Conservation (phyloP, 2,888 invertebrate genomes). For the Chaetogeoica ovagalla region DNA sequence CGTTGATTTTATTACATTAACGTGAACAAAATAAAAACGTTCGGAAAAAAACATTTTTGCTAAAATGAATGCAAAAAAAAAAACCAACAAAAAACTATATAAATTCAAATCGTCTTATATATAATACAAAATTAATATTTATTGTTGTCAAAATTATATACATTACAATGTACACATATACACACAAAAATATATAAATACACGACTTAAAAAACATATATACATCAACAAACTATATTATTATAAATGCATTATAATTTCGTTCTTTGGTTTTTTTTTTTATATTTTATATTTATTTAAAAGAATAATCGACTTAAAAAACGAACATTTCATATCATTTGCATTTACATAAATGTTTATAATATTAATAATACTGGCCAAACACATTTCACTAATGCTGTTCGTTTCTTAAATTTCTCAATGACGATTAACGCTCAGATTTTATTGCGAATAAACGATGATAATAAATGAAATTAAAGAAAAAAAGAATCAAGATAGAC, state of each 20-base stretch:
- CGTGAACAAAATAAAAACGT: conserved; percentile 4
- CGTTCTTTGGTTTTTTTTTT: background rate
- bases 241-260: background rate
- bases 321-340: background rate
- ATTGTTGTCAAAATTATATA: conserved; percentile 11
- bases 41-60: background rate
- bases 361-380: background rate
- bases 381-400: background rate
- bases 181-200: conserved; percentile 22
- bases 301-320: background rate
- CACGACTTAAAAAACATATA: background rate
- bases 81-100: background rate
- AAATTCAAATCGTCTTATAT: background rate
- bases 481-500: background rate
- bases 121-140: conserved; percentile 16
- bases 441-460: background rate
- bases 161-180: conserved; percentile 7
- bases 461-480: no score
- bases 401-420: background rate
- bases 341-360: background rate
- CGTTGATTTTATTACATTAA: conserved; percentile 5
- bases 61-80: background rate
- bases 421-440: background rate
- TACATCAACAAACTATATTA: background rate
- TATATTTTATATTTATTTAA: background rate